phyloP scores from a whole-genome alignment of 2,113 vertebrate species.

The Machaerirhynchus nigripectus region DNA sequence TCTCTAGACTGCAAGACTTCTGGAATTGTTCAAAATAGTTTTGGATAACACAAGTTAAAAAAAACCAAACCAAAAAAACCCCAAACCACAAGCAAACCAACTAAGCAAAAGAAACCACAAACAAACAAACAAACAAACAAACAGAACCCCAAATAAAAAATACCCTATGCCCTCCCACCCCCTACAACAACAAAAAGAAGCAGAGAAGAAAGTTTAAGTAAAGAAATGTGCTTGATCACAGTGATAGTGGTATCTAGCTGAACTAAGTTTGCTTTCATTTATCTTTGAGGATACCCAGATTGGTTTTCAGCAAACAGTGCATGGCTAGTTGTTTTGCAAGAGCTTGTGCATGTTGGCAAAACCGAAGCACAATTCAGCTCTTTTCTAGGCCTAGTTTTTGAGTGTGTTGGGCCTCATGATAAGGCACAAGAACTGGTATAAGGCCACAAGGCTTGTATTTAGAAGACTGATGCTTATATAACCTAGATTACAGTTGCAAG shows the following conservation, averaged over 20 bases:
- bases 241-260: not conserved
- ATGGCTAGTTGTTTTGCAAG: not conserved
- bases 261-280: not conserved
- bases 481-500: too few relatives aligned
- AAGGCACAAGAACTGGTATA: not conserved
- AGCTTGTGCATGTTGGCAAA: not conserved
- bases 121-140: not conserved
- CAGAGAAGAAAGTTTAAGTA: not conserved
- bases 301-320: not conserved
- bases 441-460: not conserved
- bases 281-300: not conserved
- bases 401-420: not conserved
- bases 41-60: not conserved
- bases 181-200: not conserved
- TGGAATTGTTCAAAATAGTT: not conserved
- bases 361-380: not conserved
- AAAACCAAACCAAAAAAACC: not conserved
- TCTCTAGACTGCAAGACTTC: not conserved
- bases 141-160: not conserved
- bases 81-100: not conserved
- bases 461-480: not conserved
- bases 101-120: not conserved
- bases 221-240: not conserved
- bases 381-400: not conserved
- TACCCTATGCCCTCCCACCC: accelerated